Evolutionary conservation across 2,113 vertebrate species (phyloP), one percentile per base, ranked within the genome.

Genomic region (Alaudala cheleensis): DNA sequence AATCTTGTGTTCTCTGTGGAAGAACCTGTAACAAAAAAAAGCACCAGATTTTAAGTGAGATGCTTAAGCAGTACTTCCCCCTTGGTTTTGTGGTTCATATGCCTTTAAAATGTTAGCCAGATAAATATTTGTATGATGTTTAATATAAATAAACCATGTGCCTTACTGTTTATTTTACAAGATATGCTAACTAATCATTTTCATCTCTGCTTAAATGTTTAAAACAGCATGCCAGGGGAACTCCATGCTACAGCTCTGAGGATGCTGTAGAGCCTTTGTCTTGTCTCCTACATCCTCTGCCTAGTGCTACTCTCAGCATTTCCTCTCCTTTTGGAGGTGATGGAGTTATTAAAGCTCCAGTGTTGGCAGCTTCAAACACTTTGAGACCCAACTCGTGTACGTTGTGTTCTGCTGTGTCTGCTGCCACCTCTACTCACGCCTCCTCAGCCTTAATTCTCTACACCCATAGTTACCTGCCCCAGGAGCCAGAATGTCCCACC

Each of bases 381-480:
- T 50, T 33, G 56, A 77, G 45, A 53, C 56, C 37, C 19, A 70
- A 7, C 31, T 74, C 0, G 1, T 6, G 22, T 58, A 12, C 0
- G 1, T n/a, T 31, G 25, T 49, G 39, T 44, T 88, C 62, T 20
- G 0, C 33, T 22, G 0, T 2, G 5, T 69, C 70, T 76, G n/a
- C 74, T 2, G 1, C 60, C 40, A 14, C 39, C 51, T 71, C 84
- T 74, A 0, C 58, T 88, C 1, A 0, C 64, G 26, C 29, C 62
- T 91, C 26, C 57, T n/a, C 13, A 21, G 34, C 22, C n/a, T 47
- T 62, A 53, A 13, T 77, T 64, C 29, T 42, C 26, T 47, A 25
- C 33, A 4, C 2, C 2, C 47, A 4, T 20, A 49, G 21, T 34
- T 25, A 53, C 28, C 28, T 0, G 0, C 13, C 12, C 33, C 4